Conservation (phyloP, 2,113 vertebrate genomes). For the Odobenus rosmarus region DNA sequence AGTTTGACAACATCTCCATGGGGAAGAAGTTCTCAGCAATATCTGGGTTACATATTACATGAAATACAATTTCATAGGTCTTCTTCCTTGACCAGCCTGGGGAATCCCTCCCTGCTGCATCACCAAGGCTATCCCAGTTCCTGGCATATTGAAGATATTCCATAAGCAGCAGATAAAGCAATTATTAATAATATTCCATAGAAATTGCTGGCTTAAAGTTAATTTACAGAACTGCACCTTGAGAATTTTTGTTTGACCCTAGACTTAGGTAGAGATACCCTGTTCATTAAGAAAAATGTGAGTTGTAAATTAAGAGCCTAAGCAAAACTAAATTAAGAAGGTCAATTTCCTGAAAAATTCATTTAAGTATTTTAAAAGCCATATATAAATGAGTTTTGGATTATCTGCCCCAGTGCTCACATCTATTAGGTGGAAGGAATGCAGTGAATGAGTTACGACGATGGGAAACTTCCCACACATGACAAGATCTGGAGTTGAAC, state of each 20-base stretch:
- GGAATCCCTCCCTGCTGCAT: not conserved
- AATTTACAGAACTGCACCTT: not conserved
- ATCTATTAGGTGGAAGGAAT: conserved; percentile 30
- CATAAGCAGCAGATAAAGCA: not conserved
- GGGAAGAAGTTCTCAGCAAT: not conserved
- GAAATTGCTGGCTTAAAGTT: not conserved
- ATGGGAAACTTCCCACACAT: not conserved
- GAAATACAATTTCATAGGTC: not conserved
- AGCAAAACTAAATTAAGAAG: conserved; percentile 63
- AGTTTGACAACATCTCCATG: not conserved
- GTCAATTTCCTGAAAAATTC: conserved; percentile 57
- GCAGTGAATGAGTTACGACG: not conserved
- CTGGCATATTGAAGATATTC: not conserved
- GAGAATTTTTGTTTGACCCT: not conserved
- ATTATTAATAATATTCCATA: not conserved
- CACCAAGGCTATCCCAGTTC: not conserved
- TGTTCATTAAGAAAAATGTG: conserved; percentile 6
- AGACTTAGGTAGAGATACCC: not conserved
- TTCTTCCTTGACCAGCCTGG: not conserved
- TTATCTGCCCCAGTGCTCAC: conserved; percentile 54
- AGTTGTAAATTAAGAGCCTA: conserved; percentile 40
- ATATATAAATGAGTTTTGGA: conserved; percentile 45
- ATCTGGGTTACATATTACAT: not conserved
- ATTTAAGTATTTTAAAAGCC: conserved; percentile 63
- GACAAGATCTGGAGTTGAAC: not conserved